Percentiles rank a stretch among this genome's conserved stretches.
Evolutionary conservation across 2,113 vertebrate genomes (phyloP).

Genomic region (Actenoides hombroni): DNA sequence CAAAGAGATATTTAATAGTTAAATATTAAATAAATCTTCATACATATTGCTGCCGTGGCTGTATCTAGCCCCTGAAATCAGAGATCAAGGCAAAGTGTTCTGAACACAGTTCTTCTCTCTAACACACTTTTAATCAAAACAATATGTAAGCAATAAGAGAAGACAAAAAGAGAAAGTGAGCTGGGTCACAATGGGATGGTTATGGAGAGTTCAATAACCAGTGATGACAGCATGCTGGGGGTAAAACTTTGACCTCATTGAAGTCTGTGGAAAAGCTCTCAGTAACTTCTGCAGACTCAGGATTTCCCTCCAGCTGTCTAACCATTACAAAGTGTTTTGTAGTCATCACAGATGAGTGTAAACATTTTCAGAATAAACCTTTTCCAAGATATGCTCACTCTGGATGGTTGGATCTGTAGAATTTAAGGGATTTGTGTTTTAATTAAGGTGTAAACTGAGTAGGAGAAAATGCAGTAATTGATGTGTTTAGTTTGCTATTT

Average conservation of each 20-base stretch:
- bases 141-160: neutral
- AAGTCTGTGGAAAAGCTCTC: neutral
- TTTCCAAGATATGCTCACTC: neutral
- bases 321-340: neutral
- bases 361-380: neutral
- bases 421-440: neutral
- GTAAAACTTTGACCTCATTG: neutral
- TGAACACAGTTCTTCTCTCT: rapidly evolving
- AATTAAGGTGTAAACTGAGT: neutral
- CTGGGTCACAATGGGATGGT: neutral
- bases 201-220: neutral
- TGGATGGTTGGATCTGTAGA: neutral
- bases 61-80: neutral
- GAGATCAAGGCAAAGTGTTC: neutral
- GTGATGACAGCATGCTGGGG: neutral
- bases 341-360: neutral
- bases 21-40: neutral
- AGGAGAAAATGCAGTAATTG: neutral
- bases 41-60: neutral
- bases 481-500: neutral
- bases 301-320: neutral
- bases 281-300: neutral
- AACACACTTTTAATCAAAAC: neutral
- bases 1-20: neutral
- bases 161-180: neutral